These are phyloP conservation scores for Drosophila mimetica DNA, from an alignment of 2,888 invertebrate species.

Conservation along the genomic window DNA sequence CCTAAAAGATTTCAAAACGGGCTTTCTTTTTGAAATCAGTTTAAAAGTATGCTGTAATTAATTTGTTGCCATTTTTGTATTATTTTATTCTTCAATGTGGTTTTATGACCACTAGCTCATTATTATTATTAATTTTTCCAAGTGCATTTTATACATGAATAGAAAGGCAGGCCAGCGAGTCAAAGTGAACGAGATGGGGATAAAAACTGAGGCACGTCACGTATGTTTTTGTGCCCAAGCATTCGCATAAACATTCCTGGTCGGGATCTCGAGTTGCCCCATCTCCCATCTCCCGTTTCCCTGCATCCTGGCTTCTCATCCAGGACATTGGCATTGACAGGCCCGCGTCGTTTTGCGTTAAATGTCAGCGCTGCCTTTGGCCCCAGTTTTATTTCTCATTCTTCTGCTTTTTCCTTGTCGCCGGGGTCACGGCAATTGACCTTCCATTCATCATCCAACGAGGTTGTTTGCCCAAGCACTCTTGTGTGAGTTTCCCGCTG, in stretches of 20 bases:
- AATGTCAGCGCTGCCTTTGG: conserved; percentile 59
- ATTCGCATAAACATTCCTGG: conserved; percentile 75
- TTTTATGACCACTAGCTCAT: not conserved
- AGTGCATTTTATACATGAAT: conserved; percentile 23
- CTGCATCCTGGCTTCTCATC: conserved; percentile 35
- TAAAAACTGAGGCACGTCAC: conserved; percentile 60
- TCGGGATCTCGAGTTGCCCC: conserved; percentile 47
- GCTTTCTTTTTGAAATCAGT: too few species aligned
- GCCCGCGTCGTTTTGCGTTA: conserved; percentile 68
- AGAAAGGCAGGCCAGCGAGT: conserved; percentile 21
- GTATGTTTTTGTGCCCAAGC: conserved; percentile 74
- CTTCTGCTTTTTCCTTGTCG: not conserved
- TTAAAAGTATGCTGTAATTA: too few species aligned
- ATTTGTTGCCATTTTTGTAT: too few species aligned
- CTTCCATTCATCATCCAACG: conserved; percentile 69
- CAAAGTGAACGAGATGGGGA: conserved; percentile 14
- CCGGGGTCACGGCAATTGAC: conserved; percentile 74
- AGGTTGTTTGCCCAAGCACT: conserved; percentile 66
- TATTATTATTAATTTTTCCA: not conserved
- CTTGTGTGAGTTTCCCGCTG: conserved; percentile 37
- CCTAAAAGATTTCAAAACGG: too few species aligned
- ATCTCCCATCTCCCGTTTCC: not conserved
- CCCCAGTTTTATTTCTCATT: not conserved
- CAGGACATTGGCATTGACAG: conserved; percentile 73
- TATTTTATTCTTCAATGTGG: too few species aligned